Conservation (phyloP, 2,888 invertebrate genomes). For the Campoplex nolae region DNA sequence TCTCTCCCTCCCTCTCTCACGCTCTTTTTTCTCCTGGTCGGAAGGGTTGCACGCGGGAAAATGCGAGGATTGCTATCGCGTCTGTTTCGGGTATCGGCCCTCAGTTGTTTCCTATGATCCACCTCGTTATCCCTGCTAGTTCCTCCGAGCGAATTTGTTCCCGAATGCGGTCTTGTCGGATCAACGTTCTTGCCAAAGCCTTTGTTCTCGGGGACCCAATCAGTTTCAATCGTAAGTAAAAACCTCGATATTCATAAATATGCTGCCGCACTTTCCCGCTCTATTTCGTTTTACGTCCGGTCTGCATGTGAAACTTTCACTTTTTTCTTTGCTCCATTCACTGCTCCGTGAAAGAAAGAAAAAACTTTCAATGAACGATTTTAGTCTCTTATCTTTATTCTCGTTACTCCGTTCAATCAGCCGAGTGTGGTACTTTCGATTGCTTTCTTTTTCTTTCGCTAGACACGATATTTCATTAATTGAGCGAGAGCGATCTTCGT, state of each 20-base stretch:
- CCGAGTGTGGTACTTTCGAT: neutral
- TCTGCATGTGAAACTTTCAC: neutral
- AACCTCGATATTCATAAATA: slow-evolving; percentile 2
- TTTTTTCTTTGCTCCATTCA: neutral
- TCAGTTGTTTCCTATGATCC: slow-evolving; percentile 18
- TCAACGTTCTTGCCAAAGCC: slow-evolving; percentile 44
- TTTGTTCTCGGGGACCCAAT: neutral
- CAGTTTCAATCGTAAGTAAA: slow-evolving; percentile 34
- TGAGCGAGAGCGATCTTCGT: neutral
- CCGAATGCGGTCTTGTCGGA: slow-evolving; percentile 1
- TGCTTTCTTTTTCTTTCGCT: slow-evolving; percentile 1
- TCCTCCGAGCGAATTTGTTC: slow-evolving; percentile 11
- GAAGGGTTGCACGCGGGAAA: slow-evolving; percentile 70
- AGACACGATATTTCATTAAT: slow-evolving; percentile 24
- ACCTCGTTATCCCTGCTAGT: slow-evolving; percentile 2
- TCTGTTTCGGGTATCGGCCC: slow-evolving; percentile 49
- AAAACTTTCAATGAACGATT: slow-evolving; percentile 15
- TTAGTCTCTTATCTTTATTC: neutral
- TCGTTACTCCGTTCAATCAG: neutral
- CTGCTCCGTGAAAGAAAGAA: neutral
- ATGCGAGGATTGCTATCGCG: slow-evolving; percentile 55
- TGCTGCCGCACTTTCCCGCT: neutral
- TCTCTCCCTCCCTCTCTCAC: slow-evolving; percentile 41
- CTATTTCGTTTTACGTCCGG: neutral
- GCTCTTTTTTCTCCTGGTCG: slow-evolving; percentile 39